Evolutionary conservation across 2,888 invertebrate genomes (phyloP).

Genomic region (Autographa pulchrina): DNA sequence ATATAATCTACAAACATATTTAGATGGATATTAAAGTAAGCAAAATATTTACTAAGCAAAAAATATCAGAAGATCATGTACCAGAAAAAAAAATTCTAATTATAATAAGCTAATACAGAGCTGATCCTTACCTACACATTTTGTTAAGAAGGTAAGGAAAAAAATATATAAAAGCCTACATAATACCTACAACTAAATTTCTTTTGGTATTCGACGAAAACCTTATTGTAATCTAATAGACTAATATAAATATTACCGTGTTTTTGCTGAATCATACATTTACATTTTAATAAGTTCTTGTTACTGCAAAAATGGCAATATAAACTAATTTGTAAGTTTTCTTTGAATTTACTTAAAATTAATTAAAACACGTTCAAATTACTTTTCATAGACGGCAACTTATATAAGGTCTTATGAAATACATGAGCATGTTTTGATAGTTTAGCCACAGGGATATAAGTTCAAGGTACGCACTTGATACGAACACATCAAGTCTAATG

Average conservation of each 20-base stretch:
- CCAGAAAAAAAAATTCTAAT: neutral
- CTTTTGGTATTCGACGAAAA: neutral
- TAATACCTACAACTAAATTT: neutral
- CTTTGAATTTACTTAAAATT: neutral
- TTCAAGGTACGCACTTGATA: slow-evolving; percentile 31
- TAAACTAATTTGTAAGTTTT: neutral
- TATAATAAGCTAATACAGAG: neutral
- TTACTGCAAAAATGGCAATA: neutral
- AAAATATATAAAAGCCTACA: neutral
- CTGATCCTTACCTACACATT: neutral
- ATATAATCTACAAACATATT: neutral
- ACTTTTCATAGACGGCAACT: neutral
- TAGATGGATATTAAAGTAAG: neutral
- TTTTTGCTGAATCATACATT: neutral
- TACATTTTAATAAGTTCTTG: neutral
- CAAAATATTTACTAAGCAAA: neutral
- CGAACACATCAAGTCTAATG: slow-evolving; percentile 60
- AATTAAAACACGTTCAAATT: neutral
- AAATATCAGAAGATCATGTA: neutral
- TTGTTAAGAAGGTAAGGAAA: neutral
- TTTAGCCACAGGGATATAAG: slow-evolving; percentile 1
- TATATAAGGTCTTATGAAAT: neutral
- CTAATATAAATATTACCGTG: neutral
- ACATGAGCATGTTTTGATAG: neutral
- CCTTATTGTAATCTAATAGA: neutral